These are phyloP conservation scores for Gymnocephalus cernua DNA, from an alignment of 2,113 vertebrate genomes.

Conservation along the genomic window DNA sequence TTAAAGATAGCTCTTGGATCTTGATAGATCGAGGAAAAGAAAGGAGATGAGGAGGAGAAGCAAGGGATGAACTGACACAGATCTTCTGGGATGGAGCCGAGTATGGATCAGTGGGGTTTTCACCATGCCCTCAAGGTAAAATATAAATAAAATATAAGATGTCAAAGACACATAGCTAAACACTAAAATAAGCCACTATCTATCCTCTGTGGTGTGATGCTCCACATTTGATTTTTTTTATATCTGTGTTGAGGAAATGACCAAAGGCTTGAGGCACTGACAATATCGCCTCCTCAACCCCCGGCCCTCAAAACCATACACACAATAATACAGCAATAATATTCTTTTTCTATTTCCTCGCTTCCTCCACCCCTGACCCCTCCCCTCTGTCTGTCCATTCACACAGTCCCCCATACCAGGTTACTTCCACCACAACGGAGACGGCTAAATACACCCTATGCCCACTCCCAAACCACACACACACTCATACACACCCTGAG, in stretches of 20 bases:
- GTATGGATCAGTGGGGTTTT: slow-evolving; percentile 42
- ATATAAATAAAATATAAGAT: slow-evolving; percentile 50
- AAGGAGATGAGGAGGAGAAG: not conserved
- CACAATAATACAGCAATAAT: slow-evolving; percentile 50
- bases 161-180: slow-evolving; percentile 49
- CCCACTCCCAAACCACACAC: slow-evolving; percentile 61
- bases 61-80: slow-evolving; percentile 6
- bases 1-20: no score
- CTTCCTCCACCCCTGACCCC: slow-evolving; percentile 57
- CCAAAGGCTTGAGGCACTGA: slow-evolving; percentile 72
- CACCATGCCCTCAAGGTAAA: slow-evolving; percentile 48
- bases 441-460: slow-evolving; percentile 64
- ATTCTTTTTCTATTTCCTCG: slow-evolving; percentile 26
- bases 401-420: slow-evolving; percentile 48
- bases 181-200: slow-evolving; percentile 45
- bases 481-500: slow-evolving; percentile 70
- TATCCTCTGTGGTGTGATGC: slow-evolving; percentile 53
- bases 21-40: no score
- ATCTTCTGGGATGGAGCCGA: slow-evolving; percentile 12
- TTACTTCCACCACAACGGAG: slow-evolving; percentile 80
- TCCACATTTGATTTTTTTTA: slow-evolving; percentile 50
- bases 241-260: slow-evolving; percentile 67
- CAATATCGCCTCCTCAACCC: slow-evolving; percentile 32
- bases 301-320: slow-evolving; percentile 4
- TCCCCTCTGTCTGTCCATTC: slow-evolving; percentile 58